Evolutionary conservation across 2,888 invertebrate genomes (phyloP).

Genomic region (Cylindroiulus punctatus): DNA sequence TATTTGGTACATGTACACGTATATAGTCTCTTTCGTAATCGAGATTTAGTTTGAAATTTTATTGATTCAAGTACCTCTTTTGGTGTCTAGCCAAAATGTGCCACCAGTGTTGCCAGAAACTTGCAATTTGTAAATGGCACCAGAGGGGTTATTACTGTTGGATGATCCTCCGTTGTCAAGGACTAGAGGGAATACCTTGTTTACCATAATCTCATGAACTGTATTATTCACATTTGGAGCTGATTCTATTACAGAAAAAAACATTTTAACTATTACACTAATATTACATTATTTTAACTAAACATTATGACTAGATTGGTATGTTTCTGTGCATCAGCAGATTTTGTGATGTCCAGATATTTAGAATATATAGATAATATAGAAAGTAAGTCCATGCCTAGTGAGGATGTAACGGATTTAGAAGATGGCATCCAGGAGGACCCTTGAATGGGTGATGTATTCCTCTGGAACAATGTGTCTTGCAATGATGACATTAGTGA

Average conservation of each 20-base stretch:
- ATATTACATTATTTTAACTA: no score
- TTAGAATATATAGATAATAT: no score
- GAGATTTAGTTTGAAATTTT: no score
- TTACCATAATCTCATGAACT: slow-evolving; percentile 34
- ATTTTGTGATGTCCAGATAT: no score
- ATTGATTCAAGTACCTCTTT: slow-evolving; percentile 46
- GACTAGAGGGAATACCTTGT: slow-evolving; percentile 47
- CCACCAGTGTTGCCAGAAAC: slow-evolving; percentile 50
- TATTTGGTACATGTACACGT: background rate
- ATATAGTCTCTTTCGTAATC: background rate
- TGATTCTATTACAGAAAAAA: background rate
- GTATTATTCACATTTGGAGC: background rate
- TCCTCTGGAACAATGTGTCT: background rate
- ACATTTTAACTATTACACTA: no score
- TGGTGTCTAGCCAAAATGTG: slow-evolving; percentile 54
- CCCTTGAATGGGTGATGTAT: background rate
- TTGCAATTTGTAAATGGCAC: slow-evolving; percentile 46
- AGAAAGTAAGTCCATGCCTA: background rate
- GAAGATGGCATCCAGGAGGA: background rate
- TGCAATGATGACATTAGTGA: slow-evolving; percentile 51
- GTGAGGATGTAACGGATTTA: background rate
- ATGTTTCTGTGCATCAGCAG: no score
- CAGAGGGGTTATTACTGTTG: background rate
- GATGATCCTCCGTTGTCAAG: slow-evolving; percentile 19
- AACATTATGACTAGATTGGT: no score